These are phyloP conservation scores for Canis aureus DNA, from an alignment of 2,113 vertebrate genomes.

Conservation along the genomic window DNA sequence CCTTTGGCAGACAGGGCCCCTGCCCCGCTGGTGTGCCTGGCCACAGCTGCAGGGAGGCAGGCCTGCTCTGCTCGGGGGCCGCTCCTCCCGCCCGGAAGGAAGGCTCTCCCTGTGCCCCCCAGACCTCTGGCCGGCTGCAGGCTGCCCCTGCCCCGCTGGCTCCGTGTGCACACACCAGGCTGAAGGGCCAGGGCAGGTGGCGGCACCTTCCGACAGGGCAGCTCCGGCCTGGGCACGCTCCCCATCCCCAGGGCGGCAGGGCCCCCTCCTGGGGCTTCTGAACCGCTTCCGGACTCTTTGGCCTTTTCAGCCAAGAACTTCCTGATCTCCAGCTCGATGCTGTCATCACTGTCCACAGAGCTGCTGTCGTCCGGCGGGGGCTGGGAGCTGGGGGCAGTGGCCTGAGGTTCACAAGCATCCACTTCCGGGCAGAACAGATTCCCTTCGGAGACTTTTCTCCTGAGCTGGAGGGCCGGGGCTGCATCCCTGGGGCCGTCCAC, in stretches of 20 bases:
- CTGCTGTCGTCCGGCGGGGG: constrained; percentile 90
- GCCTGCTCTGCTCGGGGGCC: neutral
- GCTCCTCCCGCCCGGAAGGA: constrained; percentile 51
- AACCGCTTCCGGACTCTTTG: constrained; percentile 86
- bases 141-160: constrained; percentile 82
- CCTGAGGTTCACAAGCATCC: neutral
- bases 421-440: constrained; percentile 20
- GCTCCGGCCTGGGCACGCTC: constrained; percentile 36
- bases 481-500: neutral
- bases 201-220: constrained; percentile 64
- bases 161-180: constrained; percentile 71
- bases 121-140: constrained; percentile 55
- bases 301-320: constrained; percentile 96
- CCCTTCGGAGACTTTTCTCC: constrained; percentile 66
- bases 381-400: neutral
- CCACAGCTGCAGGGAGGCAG: constrained; percentile 35
- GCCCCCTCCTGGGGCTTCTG: constrained; percentile 15
- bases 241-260: accelerated
- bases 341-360: constrained; percentile 95
- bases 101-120: constrained; percentile 26
- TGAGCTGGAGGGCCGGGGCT: neutral
- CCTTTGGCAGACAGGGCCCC: constrained; percentile 51
- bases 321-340: constrained; percentile 96
- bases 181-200: neutral
- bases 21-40: neutral